Conservation (phyloP, 2,888 invertebrate species). For the Volucella zonaria region DNA sequence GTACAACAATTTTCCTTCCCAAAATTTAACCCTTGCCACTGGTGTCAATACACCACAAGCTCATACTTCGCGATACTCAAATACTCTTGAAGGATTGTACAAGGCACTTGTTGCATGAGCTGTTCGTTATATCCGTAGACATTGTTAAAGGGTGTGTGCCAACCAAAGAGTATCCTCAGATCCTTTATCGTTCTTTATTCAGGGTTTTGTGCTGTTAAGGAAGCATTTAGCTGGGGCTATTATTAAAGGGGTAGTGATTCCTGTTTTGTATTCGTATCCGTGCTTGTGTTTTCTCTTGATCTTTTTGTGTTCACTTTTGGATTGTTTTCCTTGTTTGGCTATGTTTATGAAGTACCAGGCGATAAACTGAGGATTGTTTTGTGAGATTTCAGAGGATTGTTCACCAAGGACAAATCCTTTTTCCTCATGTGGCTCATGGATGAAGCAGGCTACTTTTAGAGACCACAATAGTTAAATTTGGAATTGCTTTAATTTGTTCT, state of each 20-base stretch:
- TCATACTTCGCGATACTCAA: slow-evolving; percentile 15
- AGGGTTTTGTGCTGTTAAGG: slow-evolving; percentile 35
- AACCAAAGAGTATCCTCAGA: neutral
- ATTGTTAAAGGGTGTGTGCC: slow-evolving; percentile 25
- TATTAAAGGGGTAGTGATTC: slow-evolving; percentile 29
- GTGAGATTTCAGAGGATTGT: neutral
- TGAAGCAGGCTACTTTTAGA: no score
- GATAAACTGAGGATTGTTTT: neutral
- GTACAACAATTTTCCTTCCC: slow-evolving; percentile 20
- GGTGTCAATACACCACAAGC: slow-evolving; percentile 22
- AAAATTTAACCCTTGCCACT: slow-evolving; percentile 23
- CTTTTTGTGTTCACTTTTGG: neutral
- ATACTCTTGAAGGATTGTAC: slow-evolving; percentile 26
- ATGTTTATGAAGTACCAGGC: slow-evolving; percentile 1
- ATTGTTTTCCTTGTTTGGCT: slow-evolving; percentile 22
- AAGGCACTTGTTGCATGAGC: slow-evolving; percentile 44
- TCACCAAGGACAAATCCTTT: neutral
- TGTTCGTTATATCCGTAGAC: slow-evolving; percentile 16
- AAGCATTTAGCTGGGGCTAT: slow-evolving; percentile 40
- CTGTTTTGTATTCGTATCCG: slow-evolving; percentile 10
- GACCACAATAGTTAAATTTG: no score
- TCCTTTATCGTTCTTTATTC: slow-evolving; percentile 44
- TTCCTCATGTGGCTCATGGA: no score
- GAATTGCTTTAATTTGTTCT: no score
- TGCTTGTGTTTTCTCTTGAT: neutral